Conservation (phyloP, 2,888 invertebrate genomes). For the Caenorhabditis wallacei region DNA sequence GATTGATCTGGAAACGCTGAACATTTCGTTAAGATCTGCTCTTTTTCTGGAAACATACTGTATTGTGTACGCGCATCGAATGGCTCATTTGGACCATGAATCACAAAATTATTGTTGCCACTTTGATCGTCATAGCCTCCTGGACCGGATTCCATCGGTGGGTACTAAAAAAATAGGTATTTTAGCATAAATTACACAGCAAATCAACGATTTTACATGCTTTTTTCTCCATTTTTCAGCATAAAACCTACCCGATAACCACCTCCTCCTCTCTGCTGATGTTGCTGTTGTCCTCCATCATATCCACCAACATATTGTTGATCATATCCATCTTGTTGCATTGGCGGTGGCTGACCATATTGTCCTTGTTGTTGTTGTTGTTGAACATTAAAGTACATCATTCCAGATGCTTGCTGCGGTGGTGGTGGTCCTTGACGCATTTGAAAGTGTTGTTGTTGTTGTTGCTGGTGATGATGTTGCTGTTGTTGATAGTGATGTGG, state of each 20-base stretch:
- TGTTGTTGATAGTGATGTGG: conserved; percentile 18
- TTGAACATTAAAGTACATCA: conserved; percentile 24
- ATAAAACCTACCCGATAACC: background rate
- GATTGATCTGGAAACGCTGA: background rate
- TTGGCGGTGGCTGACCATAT: conserved; percentile 6
- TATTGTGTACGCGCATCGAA: conserved; percentile 57
- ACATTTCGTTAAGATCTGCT: background rate
- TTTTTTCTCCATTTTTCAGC: background rate
- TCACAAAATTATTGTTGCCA: conserved; percentile 39
- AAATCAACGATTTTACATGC: no score
- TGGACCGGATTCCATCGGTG: conserved; percentile 11
- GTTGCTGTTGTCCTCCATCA: conserved; percentile 14
- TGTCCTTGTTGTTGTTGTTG: conserved; percentile 17
- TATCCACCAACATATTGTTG: conserved; percentile 22
- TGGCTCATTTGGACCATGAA: conserved; percentile 52
- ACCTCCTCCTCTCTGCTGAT: background rate
- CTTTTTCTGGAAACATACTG: conserved; percentile 18
- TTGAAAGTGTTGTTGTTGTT: conserved; percentile 10
- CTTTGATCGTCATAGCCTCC: conserved; percentile 9
- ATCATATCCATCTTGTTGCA: conserved; percentile 18
- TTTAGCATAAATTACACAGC: no score
- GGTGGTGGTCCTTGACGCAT: conserved; percentile 29
- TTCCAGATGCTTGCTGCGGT: background rate
- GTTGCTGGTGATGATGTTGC: conserved; percentile 6
- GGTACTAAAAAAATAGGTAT: conserved; percentile 29